Base-by-base conservation (phyloP, 2,797 vertebrate species). In the Pyrocephalus nanus region DNA sequence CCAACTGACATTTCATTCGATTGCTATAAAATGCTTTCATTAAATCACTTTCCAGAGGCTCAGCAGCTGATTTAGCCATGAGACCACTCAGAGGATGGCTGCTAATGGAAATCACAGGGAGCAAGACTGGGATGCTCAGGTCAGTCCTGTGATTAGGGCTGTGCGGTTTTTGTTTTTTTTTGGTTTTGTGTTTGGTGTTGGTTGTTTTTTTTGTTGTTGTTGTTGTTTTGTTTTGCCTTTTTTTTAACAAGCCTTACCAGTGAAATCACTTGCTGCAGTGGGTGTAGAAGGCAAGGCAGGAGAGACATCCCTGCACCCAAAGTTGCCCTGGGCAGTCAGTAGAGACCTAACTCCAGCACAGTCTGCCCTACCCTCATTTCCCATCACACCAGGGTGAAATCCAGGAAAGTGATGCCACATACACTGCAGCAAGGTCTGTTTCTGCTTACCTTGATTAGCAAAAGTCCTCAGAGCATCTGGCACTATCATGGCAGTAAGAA, bases 21-120 rank as follows among this genome's bases (percentile, higher is more conserved):
- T 90, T 58, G 85, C 94, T 91, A 65, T 43, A 42, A 90, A 94
- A 93, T 23, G 79, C 87, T 95, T 95, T 90, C 88, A 87, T 93
- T 91, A 88, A 86, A 91, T 72, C 94, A 45, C 78, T 80, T 92
- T 85, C 54, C 82, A 71, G 32, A 81, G 88, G 95, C 86, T 74
- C 54, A 43, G 50, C 3, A 6, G 60, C 66, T 88, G 81, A 65
- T 70, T 89, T 86, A 47, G 72, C 88, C 69, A 90, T 22, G 71
- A 95, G 85, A 91, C 60, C 74, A 86, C 78, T 65, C 17, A 23
- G 61, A 88, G 62, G 47, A 84, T 26, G 77, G 65, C 71, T 92
- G 82, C 47, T 38, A 77, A 89, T 78, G 89, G 86, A 92, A 90
- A 78, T 71, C 79, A 76, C 58, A 80, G 76, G 57, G 74, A 91